Conservation (phyloP, 2,113 vertebrate genomes). For the Pipra filicauda region DNA sequence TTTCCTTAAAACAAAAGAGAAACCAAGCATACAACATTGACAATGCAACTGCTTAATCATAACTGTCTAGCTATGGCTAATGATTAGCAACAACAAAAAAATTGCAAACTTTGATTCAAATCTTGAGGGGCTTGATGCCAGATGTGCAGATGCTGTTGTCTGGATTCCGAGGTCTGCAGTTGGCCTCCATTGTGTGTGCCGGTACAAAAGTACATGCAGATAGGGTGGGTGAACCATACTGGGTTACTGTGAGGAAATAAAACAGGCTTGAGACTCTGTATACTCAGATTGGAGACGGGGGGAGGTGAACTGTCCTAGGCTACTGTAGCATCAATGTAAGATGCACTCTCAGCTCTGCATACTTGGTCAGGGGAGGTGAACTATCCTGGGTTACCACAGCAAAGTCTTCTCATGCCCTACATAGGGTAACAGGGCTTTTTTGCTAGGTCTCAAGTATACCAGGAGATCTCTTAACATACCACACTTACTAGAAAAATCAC, state of each 20-base stretch:
- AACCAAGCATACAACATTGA: neutral
- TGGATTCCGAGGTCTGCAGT: neutral
- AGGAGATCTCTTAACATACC: neutral
- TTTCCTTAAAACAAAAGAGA: neutral
- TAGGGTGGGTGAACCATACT: neutral
- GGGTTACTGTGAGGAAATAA: neutral
- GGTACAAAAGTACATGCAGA: neutral
- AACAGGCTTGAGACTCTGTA: neutral
- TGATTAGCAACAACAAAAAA: neutral
- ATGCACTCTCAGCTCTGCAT: neutral
- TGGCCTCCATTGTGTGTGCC: rapidly evolving
- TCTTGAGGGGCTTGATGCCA: neutral
- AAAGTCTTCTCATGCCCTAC: neutral
- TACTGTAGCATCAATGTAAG: neutral
- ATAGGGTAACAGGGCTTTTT: neutral
- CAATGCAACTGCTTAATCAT: neutral
- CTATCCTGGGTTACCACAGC: neutral
- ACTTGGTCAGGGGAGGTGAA: neutral
- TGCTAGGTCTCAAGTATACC: neutral
- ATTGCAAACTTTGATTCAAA: neutral
- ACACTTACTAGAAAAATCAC: neutral
- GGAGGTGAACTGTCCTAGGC: neutral
- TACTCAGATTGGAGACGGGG: neutral
- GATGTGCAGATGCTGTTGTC: neutral
- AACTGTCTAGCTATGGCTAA: neutral